Evolutionary conservation across 2,888 invertebrate genomes (phyloP).

Genomic region (Ecdyonurus torrentis): DNA sequence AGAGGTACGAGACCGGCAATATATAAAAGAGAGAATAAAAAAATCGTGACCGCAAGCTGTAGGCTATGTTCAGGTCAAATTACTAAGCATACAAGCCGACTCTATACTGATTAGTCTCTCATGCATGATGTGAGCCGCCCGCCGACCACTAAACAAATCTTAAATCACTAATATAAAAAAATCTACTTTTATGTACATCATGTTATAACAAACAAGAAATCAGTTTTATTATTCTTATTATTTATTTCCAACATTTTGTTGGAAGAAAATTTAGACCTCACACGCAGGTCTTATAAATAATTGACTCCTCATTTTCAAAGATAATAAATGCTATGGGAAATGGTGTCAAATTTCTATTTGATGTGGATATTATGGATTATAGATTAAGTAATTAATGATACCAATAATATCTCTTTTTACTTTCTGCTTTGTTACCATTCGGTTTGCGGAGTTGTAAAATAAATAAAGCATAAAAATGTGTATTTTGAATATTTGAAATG

Average conservation of each 20-base stretch:
- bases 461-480: no score
- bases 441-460: no score
- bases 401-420: no score
- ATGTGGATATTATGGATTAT: no score
- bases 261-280: neutral
- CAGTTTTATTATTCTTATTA: neutral
- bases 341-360: no score
- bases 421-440: no score
- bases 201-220: neutral
- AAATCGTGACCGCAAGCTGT: neutral
- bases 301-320: no score
- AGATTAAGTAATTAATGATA: no score
- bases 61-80: neutral
- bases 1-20: neutral
- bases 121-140: neutral
- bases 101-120: neutral
- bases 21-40: neutral
- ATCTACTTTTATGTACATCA: neutral
- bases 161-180: neutral
- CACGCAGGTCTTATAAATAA: no score
- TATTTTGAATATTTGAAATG: no score
- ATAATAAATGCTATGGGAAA: no score
- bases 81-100: neutral
- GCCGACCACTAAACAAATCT: neutral
- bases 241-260: no score